These are phyloP conservation scores for Ceratotherium simum DNA, from an alignment of 2,113 vertebrate genomes.

Conservation along the genomic window DNA sequence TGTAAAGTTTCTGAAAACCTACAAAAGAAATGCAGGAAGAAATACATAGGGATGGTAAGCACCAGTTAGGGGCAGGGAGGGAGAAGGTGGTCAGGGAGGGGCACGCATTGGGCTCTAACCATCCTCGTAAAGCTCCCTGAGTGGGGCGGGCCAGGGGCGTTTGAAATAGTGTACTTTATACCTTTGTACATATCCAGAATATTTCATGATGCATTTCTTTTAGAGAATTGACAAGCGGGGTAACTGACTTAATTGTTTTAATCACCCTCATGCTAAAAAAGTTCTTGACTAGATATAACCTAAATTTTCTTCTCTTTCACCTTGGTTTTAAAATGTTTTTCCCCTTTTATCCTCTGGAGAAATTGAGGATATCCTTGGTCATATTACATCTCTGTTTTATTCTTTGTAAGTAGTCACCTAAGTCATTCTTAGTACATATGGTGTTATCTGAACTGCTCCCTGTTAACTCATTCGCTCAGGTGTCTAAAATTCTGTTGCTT, in stretches of 20 bases:
- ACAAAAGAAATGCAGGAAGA: background rate
- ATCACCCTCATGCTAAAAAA: background rate
- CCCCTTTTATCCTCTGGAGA: background rate
- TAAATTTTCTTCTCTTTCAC: background rate
- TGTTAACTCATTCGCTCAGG: accelerated
- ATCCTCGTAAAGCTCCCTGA: background rate
- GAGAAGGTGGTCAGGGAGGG: accelerated
- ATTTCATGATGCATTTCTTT: background rate
- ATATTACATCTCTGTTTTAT: background rate
- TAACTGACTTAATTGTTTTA: background rate
- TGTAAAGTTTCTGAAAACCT: background rate
- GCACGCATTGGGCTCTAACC: accelerated
- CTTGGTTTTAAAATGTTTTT: background rate
- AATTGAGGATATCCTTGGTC: background rate
- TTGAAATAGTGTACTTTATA: accelerated
- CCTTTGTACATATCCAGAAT: accelerated
- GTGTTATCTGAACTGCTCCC: background rate
- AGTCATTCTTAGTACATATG: accelerated
- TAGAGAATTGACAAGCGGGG: background rate
- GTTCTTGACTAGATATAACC: background rate
- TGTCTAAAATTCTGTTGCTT: background rate
- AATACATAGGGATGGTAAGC: background rate
- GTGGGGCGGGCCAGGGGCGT: background rate
- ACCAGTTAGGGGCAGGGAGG: accelerated
- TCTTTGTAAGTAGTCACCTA: background rate